phyloP scores from a whole-genome alignment of 2,888 invertebrate genomes.

The Hylaea fasciaria region DNA sequence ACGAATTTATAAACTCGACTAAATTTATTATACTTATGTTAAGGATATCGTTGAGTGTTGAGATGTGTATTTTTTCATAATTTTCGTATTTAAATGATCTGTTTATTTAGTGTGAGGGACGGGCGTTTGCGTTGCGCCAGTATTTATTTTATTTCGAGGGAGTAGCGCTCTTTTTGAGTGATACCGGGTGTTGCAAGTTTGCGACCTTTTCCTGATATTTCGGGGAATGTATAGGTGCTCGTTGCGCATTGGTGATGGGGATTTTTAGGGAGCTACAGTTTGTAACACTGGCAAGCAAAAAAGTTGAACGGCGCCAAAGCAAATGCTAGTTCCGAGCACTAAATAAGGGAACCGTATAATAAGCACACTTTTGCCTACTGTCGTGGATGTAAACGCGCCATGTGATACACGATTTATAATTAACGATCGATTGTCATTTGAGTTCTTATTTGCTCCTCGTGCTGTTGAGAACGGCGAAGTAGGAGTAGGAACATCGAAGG shows the following conservation, averaged over 20 bases:
- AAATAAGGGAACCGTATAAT: conserved; percentile 14
- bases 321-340: conserved; percentile 6
- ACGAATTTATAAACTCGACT: conserved; percentile 77
- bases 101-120: conserved; percentile 18
- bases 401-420: conserved; percentile 83
- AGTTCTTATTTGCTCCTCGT: conserved; percentile 55
- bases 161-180: not conserved
- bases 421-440: conserved; percentile 70
- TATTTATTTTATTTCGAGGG: not conserved
- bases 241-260: too few relatives aligned
- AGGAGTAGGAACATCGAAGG: conserved; percentile 75
- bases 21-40: conserved; percentile 61
- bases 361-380: conserved; percentile 82
- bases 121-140: not conserved
- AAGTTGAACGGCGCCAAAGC: not conserved
- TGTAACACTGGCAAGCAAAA: too few relatives aligned
- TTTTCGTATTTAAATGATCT: conserved; percentile 35
- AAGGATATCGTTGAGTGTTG: conserved; percentile 45
- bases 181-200: not conserved
- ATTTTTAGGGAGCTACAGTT: too few relatives aligned
- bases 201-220: not conserved
- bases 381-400: conserved; percentile 79
- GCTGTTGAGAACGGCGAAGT: conserved; percentile 75
- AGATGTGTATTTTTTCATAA: conserved; percentile 44
- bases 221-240: not conserved